A percentile compares a stretch with the other conserved stretches of the same genome.
Conservation (phyloP, 2,113 vertebrate species). For the Okapia johnstoni region DNA sequence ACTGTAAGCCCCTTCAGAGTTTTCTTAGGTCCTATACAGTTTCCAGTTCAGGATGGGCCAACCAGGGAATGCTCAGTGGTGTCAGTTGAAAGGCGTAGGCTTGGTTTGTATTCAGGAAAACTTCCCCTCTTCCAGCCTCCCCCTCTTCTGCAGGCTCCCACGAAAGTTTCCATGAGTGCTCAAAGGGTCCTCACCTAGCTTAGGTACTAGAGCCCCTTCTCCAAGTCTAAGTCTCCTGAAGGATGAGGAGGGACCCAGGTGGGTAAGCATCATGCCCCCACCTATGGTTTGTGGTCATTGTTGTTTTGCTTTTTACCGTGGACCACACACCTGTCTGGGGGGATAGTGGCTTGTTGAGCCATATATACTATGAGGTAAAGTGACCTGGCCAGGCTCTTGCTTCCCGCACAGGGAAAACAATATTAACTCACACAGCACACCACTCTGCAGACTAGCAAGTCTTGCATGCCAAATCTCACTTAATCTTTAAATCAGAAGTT, state of each 20-base stretch:
- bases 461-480: background rate
- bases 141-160: background rate
- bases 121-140: background rate
- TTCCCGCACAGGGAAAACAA: background rate
- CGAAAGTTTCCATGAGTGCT: background rate
- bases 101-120: background rate
- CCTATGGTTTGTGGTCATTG: background rate
- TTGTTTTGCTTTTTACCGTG: background rate
- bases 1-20: background rate
- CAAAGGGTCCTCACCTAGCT: background rate
- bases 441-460: background rate
- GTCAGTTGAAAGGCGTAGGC: no score
- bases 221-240: background rate
- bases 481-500: background rate
- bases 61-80: background rate
- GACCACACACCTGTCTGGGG: background rate
- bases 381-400: background rate
- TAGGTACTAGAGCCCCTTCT: background rate
- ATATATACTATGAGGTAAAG: background rate
- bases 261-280: background rate
- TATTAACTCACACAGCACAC: background rate
- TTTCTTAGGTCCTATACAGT: background rate
- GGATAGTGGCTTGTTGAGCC: background rate
- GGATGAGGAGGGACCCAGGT: background rate
- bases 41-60: background rate